Evolutionary conservation across 1,140 invertebrate genomes (phyloP).

Genomic region (Drosophila seguyi): DNA sequence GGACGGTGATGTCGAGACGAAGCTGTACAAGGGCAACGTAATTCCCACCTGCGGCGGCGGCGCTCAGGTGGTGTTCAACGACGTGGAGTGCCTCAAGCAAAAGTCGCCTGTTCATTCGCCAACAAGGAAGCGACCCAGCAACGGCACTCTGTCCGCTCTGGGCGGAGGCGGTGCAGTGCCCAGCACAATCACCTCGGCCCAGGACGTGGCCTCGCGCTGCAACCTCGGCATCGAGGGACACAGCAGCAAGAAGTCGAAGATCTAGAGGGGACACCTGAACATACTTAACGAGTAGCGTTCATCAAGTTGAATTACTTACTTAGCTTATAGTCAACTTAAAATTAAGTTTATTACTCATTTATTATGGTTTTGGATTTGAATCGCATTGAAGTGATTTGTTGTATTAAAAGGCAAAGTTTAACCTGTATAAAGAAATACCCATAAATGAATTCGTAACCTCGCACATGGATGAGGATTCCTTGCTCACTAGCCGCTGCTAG

Average conservation of each 20-base stretch:
- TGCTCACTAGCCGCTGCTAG: not conserved
- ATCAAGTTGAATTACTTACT: slow-evolving; percentile 6
- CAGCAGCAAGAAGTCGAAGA: slow-evolving; percentile 79
- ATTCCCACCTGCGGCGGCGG: slow-evolving; percentile 96
- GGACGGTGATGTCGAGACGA: slow-evolving; percentile 96
- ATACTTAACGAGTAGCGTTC: slow-evolving; percentile 2
- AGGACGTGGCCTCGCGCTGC: slow-evolving; percentile 76
- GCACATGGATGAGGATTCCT: slow-evolving; percentile 11
- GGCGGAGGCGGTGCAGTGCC: slow-evolving; percentile 41
- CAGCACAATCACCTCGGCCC: slow-evolving; percentile 60
- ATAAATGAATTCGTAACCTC: slow-evolving; percentile 44
- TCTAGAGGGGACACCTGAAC: slow-evolving; percentile 39
- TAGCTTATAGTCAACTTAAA: slow-evolving; percentile 30
- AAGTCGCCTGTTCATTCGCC: slow-evolving; percentile 89
- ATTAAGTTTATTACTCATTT: slow-evolving; percentile 43
- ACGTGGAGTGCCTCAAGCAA: slow-evolving; percentile 96
- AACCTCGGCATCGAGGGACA: slow-evolving; percentile 83
- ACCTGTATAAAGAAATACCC: slow-evolving; percentile 36
- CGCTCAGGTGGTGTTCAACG: slow-evolving; percentile 97
- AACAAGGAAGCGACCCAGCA: slow-evolving; percentile 77
- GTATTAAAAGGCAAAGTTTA: slow-evolving; percentile 12
- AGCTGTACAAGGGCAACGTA: slow-evolving; percentile 97
- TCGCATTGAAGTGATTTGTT: slow-evolving; percentile 46
- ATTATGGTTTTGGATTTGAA: slow-evolving; percentile 25
- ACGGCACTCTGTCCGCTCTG: slow-evolving; percentile 65